Percentiles rank a stretch among this genome's conserved stretches.
Conservation (phyloP, 1,140 invertebrate genomes). For the Trachymyrmex septentrionalis region DNA sequence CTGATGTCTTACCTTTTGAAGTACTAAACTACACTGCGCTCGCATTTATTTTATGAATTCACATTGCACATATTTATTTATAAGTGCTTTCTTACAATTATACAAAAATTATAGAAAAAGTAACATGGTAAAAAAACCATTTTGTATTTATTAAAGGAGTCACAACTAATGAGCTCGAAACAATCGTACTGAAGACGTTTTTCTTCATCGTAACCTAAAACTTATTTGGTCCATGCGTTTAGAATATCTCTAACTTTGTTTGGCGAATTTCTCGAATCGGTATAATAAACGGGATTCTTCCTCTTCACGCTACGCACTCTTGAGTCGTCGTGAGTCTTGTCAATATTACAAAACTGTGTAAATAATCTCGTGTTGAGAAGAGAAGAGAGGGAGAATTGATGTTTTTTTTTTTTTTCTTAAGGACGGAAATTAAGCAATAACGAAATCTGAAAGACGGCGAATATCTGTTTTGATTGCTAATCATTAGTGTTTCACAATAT, state of each 20-base stretch:
- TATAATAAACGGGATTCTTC: constrained; percentile 10
- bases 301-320: background rate
- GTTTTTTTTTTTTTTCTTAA: background rate
- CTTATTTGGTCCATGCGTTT: background rate
- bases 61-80: no score
- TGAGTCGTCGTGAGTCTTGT: background rate
- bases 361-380: background rate
- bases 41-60: no score
- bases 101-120: no score
- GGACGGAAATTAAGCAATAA: background rate
- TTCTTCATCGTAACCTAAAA: no score
- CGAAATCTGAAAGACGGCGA: background rate
- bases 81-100: no score
- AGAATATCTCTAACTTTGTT: background rate
- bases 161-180: background rate
- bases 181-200: background rate
- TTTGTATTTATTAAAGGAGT: background rate
- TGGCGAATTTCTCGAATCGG: background rate
- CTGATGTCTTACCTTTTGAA: no score
- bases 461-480: background rate
- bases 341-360: constrained; percentile 18
- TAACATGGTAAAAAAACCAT: no score
- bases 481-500: constrained; percentile 11
- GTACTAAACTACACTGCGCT: no score
- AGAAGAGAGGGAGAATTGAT: background rate